phyloP scores from a whole-genome alignment of 2,888 invertebrate species.

The Ennomos erosarius region DNA sequence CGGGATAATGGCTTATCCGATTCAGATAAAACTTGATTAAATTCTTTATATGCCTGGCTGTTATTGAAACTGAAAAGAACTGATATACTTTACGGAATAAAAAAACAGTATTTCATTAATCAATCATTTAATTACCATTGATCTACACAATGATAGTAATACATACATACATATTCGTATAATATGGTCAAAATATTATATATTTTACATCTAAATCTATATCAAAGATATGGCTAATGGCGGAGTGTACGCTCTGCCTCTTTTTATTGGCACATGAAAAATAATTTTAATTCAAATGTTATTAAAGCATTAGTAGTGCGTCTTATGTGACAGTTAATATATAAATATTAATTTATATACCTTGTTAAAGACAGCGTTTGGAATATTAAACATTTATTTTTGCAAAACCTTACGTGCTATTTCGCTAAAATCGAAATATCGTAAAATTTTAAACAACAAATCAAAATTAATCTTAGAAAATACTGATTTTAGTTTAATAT shows the following conservation, averaged over 20 bases:
- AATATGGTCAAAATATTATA: conserved; percentile 65
- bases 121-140: conserved; percentile 79
- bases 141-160: conserved; percentile 71
- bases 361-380: conserved; percentile 68
- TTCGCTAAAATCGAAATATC: conserved; percentile 76
- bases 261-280: conserved; percentile 79
- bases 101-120: conserved; percentile 60
- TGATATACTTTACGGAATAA: conserved; percentile 13
- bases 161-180: conserved; percentile 72
- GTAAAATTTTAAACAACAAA: conserved; percentile 60
- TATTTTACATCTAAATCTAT: conserved; percentile 73
- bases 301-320: conserved; percentile 62
- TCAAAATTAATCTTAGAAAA: conserved; percentile 5
- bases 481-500: background rate
- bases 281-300: conserved; percentile 44
- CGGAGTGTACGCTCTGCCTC: conserved; percentile 54
- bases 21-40: too few species aligned
- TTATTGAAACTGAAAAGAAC: too few species aligned
- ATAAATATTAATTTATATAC: conserved; percentile 77
- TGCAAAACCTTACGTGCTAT: conserved; percentile 61
- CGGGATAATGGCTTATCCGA: too few species aligned
- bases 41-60: too few species aligned
- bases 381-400: conserved; percentile 37
- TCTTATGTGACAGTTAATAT: conserved; percentile 77
- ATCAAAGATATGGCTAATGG: conserved; percentile 81